A percentile compares a stretch with the other conserved stretches of the same genome.
These are phyloP conservation scores for Odontophorus gujanensis DNA, from an alignment of 2,113 vertebrate genomes.

Conservation along the genomic window DNA sequence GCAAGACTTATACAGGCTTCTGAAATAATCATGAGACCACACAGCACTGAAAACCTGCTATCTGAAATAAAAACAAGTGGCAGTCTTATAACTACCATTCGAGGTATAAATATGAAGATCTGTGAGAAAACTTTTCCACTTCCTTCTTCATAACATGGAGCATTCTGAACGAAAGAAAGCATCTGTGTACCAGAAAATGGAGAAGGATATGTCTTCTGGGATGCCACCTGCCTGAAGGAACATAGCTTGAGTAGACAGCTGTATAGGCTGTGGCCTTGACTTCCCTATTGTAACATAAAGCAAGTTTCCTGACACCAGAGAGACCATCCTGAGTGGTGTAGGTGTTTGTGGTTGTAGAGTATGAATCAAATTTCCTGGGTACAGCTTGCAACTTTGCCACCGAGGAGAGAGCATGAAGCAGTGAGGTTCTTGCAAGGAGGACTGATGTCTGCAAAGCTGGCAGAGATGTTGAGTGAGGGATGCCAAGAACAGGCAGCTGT, in stretches of 20 bases:
- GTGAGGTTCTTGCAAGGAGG: not conserved
- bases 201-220: not conserved
- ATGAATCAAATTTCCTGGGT: fast-evolving
- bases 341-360: not conserved
- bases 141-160: not conserved
- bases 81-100: not conserved
- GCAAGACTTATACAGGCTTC: slow-evolving; percentile 23
- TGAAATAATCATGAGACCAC: not conserved
- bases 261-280: fast-evolving
- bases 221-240: fast-evolving
- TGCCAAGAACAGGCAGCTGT: not conserved
- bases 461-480: not conserved
- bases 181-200: not conserved
- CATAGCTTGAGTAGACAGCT: not conserved
- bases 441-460: fast-evolving
- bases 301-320: not conserved
- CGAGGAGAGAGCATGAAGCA: too few relatives aligned
- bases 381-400: fast-evolving
- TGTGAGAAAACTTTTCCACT: not conserved
- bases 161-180: not conserved
- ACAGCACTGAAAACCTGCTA: not conserved
- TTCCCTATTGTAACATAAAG: not conserved
- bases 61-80: not conserved
- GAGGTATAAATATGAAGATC: not conserved
- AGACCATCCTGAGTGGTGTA: not conserved